A percentile compares a stretch with the other conserved stretches of the same genome.
Evolutionary conservation across 1,140 invertebrate species (phyloP).

Genomic region (Calycopis cecrops): DNA sequence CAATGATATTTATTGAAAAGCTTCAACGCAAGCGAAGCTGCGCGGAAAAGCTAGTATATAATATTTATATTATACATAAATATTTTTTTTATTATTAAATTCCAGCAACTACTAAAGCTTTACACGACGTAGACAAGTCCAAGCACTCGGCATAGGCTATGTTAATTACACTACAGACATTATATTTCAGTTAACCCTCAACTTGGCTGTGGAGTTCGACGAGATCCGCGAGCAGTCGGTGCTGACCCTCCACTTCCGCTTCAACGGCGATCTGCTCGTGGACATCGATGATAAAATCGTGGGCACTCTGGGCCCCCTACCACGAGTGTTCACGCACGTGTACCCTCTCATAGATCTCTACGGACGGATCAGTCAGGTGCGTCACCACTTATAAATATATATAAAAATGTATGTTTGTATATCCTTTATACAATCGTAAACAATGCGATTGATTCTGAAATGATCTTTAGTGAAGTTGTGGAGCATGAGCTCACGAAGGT

Average conservation of each 20-base stretch:
- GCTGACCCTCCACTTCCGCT: conserved; percentile 46
- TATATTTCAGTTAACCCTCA: conserved; percentile 31
- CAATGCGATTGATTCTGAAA: too few relatives aligned
- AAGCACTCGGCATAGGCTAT: not conserved
- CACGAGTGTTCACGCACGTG: conserved; percentile 36
- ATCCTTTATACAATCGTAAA: too few relatives aligned
- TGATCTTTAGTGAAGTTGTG: too few relatives aligned
- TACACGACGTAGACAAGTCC: too few relatives aligned
- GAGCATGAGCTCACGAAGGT: too few relatives aligned
- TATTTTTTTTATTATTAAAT: too few relatives aligned
- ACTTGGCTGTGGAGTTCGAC: conserved; percentile 33
- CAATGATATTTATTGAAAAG: too few relatives aligned
- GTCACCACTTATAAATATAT: not conserved
- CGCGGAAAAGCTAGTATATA: too few relatives aligned
- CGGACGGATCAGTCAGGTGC: conserved; percentile 47
- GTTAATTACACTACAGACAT: not conserved
- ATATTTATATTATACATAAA: too few relatives aligned
- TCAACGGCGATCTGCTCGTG: conserved; percentile 46
- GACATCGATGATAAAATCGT: conserved; percentile 38
- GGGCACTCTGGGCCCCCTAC: conserved; percentile 37
- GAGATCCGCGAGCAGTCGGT: conserved; percentile 45
- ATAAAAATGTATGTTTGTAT: too few relatives aligned
- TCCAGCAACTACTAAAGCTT: too few relatives aligned
- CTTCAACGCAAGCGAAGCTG: too few relatives aligned
- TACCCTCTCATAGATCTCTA: conserved; percentile 54